Conservation (phyloP, 2,113 vertebrate species). For the Gadus macrocephalus region DNA sequence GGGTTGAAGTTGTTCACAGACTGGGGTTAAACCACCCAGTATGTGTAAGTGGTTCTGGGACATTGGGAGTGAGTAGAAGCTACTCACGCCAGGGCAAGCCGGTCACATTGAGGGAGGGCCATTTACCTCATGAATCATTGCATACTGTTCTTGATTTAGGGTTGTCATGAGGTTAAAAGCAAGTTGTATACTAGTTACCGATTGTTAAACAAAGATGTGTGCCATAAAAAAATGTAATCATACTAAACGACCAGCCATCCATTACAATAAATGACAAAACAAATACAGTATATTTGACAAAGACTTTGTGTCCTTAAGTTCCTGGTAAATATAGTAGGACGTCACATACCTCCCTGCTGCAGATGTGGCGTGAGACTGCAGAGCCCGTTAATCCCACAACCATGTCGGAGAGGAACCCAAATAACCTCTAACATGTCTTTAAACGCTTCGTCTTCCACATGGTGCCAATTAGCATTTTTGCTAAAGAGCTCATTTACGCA, state of each 20-base stretch:
- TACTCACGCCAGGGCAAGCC: not conserved
- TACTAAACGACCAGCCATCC: not conserved
- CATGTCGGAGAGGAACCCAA: constrained; percentile 52
- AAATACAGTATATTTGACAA: constrained; percentile 2
- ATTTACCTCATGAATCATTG: constrained; percentile 21
- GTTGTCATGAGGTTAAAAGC: not conserved
- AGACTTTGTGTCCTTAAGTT: constrained; percentile 1
- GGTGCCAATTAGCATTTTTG: constrained; percentile 71
- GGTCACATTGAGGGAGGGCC: not conserved
- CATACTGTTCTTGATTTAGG: constrained; percentile 3
- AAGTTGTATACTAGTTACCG: not conserved
- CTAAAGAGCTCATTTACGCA: constrained; percentile 67
- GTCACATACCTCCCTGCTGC: constrained; percentile 25
- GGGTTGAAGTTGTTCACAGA: constrained; percentile 17
- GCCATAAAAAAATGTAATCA: not conserved
- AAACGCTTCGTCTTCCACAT: constrained; percentile 71
- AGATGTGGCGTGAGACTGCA: constrained; percentile 61
- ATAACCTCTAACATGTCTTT: constrained; percentile 61
- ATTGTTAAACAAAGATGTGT: constrained; percentile 2
- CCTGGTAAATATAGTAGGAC: constrained; percentile 19
- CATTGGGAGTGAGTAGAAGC: not conserved
- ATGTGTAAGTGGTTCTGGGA: not conserved
- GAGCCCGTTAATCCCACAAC: constrained; percentile 52
- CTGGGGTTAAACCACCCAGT: not conserved
- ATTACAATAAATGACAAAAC: not conserved